Percentiles rank a stretch among this genome's conserved stretches.
phyloP scores from a whole-genome alignment of 1,140 invertebrate species.

The Heliothis subflexa region DNA sequence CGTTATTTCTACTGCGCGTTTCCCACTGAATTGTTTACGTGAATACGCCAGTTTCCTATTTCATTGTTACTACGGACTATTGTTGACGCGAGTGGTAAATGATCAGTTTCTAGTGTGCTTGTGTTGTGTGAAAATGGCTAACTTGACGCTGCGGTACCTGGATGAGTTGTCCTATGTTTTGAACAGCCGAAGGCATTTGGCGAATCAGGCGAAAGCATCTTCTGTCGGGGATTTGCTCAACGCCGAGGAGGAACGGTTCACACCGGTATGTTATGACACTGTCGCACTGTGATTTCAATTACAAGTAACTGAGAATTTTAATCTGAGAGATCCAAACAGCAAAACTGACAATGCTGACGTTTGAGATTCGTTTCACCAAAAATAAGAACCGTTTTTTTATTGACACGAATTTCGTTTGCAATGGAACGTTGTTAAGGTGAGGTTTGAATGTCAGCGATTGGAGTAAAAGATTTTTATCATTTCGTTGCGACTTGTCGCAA shows the following conservation, averaged over 20 bases:
- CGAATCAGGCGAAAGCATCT: slow-evolving; percentile 77
- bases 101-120: slow-evolving; percentile 63
- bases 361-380: slow-evolving; percentile 25
- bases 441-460: slow-evolving; percentile 14
- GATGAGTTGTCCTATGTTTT: slow-evolving; percentile 83
- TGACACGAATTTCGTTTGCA: slow-evolving; percentile 5
- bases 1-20: slow-evolving; percentile 51
- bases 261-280: slow-evolving; percentile 67
- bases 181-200: slow-evolving; percentile 75
- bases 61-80: slow-evolving; percentile 55
- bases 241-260: slow-evolving; percentile 76
- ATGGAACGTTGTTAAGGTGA: slow-evolving; percentile 15
- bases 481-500: slow-evolving; percentile 15
- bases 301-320: slow-evolving; percentile 27
- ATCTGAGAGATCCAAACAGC: not conserved
- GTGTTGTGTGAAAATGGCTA: slow-evolving; percentile 76
- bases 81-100: slow-evolving; percentile 64
- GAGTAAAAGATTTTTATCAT: not conserved
- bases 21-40: slow-evolving; percentile 68
- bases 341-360: slow-evolving; percentile 35
- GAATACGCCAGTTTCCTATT: slow-evolving; percentile 54
- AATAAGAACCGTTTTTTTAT: slow-evolving; percentile 1
- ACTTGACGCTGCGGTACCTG: slow-evolving; percentile 81
- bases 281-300: slow-evolving; percentile 24
- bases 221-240: slow-evolving; percentile 82